A percentile compares a stretch with the other conserved stretches of the same genome.
Conservation (phyloP, 2,113 vertebrate genomes). For the Grammomys surdaster region DNA sequence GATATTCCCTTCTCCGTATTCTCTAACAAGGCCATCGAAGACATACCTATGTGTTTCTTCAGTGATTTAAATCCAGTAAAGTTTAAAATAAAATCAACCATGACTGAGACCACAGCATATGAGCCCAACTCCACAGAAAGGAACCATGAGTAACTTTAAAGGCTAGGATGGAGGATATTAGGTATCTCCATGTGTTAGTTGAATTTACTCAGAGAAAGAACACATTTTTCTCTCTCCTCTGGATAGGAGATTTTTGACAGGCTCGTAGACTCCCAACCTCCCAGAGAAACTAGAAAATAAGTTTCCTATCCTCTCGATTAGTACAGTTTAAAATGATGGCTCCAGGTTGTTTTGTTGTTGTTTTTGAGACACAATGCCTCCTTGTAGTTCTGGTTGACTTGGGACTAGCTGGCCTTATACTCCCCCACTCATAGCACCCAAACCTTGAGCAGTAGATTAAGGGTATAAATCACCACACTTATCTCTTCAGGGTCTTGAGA, state of each 20-base stretch:
- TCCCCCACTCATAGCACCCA: accelerated
- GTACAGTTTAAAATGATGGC: neutral
- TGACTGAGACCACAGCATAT: neutral
- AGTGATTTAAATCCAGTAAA: neutral
- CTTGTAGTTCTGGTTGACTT: neutral
- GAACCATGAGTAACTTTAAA: neutral
- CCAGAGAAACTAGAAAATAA: neutral
- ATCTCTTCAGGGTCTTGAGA: neutral
- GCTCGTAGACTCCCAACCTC: neutral
- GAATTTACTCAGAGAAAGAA: neutral
- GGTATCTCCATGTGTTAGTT: neutral
- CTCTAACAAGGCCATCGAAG: neutral
- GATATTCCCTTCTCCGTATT: neutral
- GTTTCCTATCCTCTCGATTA: neutral
- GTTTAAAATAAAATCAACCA: neutral
- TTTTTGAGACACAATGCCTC: neutral
- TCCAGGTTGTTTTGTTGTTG: neutral
- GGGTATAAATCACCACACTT: neutral
- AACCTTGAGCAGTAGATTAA: neutral
- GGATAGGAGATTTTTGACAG: neutral
- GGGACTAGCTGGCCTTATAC: neutral
- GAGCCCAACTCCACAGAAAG: neutral
- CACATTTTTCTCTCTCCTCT: neutral
- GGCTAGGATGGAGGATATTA: neutral
- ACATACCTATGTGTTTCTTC: neutral